A percentile compares a stretch with the other conserved stretches of the same genome.
Evolutionary conservation across 2,797 vertebrate species (phyloP).

Genomic region (Falco peregrinus): DNA sequence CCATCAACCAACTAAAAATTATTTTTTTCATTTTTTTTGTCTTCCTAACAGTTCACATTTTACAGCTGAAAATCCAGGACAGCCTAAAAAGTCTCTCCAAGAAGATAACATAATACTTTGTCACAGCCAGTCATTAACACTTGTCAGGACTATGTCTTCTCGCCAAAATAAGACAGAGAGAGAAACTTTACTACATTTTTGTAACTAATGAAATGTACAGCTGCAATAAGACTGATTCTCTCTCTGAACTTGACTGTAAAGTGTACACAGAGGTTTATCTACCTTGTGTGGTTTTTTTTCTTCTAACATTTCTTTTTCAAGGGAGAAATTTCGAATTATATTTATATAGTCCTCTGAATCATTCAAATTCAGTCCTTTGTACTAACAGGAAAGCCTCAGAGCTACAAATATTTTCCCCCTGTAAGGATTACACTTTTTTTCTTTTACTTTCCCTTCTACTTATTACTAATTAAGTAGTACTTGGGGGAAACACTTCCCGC

Average conservation of each 20-base stretch:
- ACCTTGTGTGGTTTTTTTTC: not conserved
- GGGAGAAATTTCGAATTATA: constrained; percentile 17
- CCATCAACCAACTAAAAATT: not conserved
- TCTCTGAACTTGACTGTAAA: constrained; percentile 26
- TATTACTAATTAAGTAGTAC: constrained; percentile 67
- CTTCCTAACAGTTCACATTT: constrained; percentile 1
- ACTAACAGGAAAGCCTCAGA: constrained; percentile 65
- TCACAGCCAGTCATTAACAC: not conserved
- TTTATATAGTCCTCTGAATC: constrained; percentile 42
- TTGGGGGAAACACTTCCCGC: constrained; percentile 65
- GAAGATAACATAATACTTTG: constrained; percentile 15
- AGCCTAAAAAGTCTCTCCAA: constrained; percentile 1
- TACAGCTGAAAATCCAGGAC: not conserved
- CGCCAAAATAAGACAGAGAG: constrained; percentile 13
- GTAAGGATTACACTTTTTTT: constrained; percentile 40
- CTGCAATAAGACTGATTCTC: not conserved
- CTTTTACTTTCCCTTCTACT: constrained; percentile 50
- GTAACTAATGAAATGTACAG: constrained; percentile 11
- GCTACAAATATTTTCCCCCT: constrained; percentile 58
- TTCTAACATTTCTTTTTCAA: not conserved
- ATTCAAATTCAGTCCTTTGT: constrained; percentile 50
- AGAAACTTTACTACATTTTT: constrained; percentile 24
- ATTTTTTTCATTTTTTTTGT: not conserved
- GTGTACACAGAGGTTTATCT: not conserved
- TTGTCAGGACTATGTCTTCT: not conserved